These are phyloP conservation scores for Emydura subglobosa DNA, from an alignment of 2,113 vertebrate species.

Conservation along the genomic window DNA sequence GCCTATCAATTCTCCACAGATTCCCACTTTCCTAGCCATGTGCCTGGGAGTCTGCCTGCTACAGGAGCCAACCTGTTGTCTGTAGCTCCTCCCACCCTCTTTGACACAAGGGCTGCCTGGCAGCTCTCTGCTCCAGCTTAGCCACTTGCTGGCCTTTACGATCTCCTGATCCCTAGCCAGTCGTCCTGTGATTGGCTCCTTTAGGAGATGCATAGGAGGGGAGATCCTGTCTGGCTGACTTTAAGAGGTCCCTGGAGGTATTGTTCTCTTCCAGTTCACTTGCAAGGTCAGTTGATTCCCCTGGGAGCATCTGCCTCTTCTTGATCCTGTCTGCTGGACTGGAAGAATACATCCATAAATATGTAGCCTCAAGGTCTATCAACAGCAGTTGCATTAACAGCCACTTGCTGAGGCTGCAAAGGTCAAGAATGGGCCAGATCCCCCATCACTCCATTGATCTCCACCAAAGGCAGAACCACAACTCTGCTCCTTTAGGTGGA, in stretches of 20 bases:
- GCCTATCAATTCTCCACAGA: not conserved
- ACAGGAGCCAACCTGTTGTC: not conserved
- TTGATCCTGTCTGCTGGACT: not conserved
- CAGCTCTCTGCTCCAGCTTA: not conserved
- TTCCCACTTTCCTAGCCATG: not conserved
- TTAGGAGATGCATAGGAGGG: not conserved
- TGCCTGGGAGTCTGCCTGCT: not conserved
- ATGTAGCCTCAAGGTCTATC: not conserved
- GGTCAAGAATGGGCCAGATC: not conserved
- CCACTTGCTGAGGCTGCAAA: not conserved
- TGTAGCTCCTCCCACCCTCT: not conserved
- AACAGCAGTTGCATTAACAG: not conserved
- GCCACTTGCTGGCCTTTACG: not conserved
- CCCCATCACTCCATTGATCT: not conserved
- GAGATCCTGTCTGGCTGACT: not conserved
- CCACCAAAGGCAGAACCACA: not conserved
- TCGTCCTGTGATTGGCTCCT: not conserved
- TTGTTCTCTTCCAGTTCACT: not conserved
- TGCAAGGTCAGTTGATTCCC: not conserved
- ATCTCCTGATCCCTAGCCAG: not conserved
- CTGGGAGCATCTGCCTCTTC: not conserved
- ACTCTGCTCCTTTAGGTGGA: not conserved
- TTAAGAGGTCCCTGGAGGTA: not conserved
- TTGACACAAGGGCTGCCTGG: not conserved
- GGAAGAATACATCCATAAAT: not conserved